These are phyloP conservation scores for Sylvia borin DNA, from an alignment of 2,797 vertebrate genomes.

Conservation along the genomic window DNA sequence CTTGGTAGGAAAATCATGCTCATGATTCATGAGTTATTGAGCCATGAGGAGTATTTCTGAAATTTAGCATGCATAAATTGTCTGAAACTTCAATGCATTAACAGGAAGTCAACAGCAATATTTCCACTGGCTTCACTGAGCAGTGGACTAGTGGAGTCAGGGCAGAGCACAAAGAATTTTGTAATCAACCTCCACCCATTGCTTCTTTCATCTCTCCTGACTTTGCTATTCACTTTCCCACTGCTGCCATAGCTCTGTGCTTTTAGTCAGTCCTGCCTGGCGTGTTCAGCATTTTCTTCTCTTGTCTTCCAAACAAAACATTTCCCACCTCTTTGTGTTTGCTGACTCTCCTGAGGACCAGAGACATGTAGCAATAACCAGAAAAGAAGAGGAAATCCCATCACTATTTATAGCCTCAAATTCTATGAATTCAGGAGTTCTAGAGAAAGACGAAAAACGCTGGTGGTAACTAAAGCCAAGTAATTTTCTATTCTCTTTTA, in stretches of 20 bases:
- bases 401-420: background rate
- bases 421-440: background rate
- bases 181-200: background rate
- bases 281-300: constrained; percentile 5
- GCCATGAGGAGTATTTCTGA: background rate
- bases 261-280: background rate
- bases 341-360: constrained; percentile 4
- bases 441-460: background rate
- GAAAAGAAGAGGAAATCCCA: background rate
- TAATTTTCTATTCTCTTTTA: constrained; percentile 5
- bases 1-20: background rate
- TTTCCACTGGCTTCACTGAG: background rate
- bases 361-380: background rate
- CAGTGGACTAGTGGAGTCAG: background rate
- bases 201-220: background rate
- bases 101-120: background rate
- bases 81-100: background rate
- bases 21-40: background rate
- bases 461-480: background rate
- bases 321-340: constrained; percentile 45
- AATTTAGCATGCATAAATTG: background rate
- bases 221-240: background rate
- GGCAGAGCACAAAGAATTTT: background rate
- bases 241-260: background rate
- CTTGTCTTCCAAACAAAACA: constrained; percentile 30